These are phyloP conservation scores for Caranx melampygus DNA, from an alignment of 2,113 vertebrate species.

Conservation along the genomic window DNA sequence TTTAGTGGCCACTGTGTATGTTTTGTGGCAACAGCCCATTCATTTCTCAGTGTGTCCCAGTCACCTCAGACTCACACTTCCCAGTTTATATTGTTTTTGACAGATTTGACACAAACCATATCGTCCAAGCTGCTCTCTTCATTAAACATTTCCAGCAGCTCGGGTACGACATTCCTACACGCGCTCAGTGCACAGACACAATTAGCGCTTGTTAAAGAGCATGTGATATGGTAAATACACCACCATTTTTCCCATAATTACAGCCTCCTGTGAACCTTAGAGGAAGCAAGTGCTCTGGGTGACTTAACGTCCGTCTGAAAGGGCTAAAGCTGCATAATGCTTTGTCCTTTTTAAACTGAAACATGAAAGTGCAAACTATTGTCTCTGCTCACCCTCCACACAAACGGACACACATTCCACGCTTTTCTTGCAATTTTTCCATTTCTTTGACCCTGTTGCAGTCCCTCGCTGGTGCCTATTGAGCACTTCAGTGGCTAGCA, in stretches of 20 bases:
- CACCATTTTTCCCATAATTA: conserved; percentile 61
- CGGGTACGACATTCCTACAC: conserved; percentile 67
- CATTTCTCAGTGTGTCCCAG: conserved; percentile 2
- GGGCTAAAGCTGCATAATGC: background rate
- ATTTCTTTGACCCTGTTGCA: conserved; percentile 23
- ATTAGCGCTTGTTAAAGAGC: conserved; percentile 73
- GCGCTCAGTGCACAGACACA: conserved; percentile 65
- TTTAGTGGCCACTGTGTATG: background rate
- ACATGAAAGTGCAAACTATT: background rate
- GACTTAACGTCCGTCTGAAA: conserved; percentile 14
- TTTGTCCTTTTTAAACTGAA: conserved; percentile 11
- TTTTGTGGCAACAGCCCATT: background rate
- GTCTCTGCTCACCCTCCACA: conserved; percentile 6
- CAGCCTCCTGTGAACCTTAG: conserved; percentile 56
- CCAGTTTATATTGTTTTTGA: conserved; percentile 51
- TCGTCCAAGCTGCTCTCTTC: conserved; percentile 56
- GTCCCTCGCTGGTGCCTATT: conserved; percentile 72
- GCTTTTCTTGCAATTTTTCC: conserved; percentile 38
- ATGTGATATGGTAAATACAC: conserved; percentile 73
- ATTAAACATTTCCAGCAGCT: conserved; percentile 67
- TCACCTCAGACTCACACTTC: conserved; percentile 29
- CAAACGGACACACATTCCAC: background rate
- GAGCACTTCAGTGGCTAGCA: conserved; percentile 84
- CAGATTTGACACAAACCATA: conserved; percentile 72
- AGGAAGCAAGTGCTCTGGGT: conserved; percentile 37